Evolutionary conservation across 2,113 vertebrate species (phyloP).

Genomic region (Larimichthys polyactis): DNA sequence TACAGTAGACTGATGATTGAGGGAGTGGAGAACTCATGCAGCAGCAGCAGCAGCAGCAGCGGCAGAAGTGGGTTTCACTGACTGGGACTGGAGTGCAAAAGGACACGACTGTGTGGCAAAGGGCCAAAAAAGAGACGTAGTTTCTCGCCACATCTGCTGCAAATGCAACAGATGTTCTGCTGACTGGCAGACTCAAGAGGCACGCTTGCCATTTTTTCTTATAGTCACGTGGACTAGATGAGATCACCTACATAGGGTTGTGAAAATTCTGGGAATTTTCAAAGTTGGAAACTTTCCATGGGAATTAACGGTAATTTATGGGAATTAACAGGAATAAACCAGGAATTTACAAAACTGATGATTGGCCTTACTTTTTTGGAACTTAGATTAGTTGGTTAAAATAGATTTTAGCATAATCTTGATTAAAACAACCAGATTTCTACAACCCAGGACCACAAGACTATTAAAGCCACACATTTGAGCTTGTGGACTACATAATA

Average conservation of each 20-base stretch:
- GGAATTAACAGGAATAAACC: no score
- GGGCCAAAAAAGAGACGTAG: slow-evolving; percentile 12
- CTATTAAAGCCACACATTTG: no score
- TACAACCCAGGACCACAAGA: no score
- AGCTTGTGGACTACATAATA: no score
- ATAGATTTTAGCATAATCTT: no score
- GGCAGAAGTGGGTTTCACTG: slow-evolving; percentile 35
- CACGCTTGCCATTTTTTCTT: background rate
- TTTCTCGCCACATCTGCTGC: slow-evolving; percentile 21
- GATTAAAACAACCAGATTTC: no score
- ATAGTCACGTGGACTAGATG: background rate
- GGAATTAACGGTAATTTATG: no score
- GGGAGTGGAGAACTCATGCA: slow-evolving; percentile 30
- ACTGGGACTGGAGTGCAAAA: slow-evolving; percentile 30
- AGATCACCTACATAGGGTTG: background rate
- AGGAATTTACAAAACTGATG: no score
- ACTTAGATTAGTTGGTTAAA: no score
- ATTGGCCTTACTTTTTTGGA: no score
- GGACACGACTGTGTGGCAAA: slow-evolving; percentile 25
- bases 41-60: slow-evolving; percentile 39
- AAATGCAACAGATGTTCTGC: slow-evolving; percentile 38
- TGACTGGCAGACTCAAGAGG: background rate
- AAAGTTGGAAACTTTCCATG: no score
- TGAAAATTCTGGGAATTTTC: no score
- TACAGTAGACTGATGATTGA: slow-evolving; percentile 34